These are phyloP conservation scores for Cheirogaleus medius DNA, from an alignment of 2,113 vertebrate genomes.

Conservation along the genomic window DNA sequence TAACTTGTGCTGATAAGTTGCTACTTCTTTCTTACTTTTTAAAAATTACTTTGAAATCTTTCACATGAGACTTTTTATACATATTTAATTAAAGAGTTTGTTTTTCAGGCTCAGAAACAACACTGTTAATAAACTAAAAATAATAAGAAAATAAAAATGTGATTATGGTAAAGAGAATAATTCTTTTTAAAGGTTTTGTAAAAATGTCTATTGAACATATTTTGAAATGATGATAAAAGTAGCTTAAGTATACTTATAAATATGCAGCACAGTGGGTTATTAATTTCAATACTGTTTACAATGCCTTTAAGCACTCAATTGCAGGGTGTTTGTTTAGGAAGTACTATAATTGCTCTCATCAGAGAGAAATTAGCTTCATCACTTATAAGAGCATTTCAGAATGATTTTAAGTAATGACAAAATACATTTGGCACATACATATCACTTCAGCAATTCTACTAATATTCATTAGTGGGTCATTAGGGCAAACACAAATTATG, in stretches of 20 bases:
- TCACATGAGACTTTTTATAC: not conserved
- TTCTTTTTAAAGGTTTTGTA: not conserved
- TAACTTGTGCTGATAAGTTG: not conserved
- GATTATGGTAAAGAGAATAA: not conserved
- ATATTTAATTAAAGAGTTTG: not conserved
- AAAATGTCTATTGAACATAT: not conserved
- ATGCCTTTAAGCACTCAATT: conserved; percentile 14
- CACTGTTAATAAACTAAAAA: conserved; percentile 19
- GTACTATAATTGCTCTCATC: not conserved
- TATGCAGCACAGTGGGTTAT: not conserved
- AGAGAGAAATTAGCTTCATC: conserved; percentile 33
- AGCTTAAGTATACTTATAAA: not conserved
- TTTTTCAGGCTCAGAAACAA: conserved; percentile 3
- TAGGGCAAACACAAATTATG: conserved; percentile 11
- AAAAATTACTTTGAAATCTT: conserved; percentile 20
- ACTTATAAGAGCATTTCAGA: not conserved
- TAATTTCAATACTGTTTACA: conserved; percentile 40
- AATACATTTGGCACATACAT: not conserved
- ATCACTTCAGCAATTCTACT: conserved; percentile 6
- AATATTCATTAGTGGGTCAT: conserved; percentile 4
- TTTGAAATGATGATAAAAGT: conserved; percentile 30
- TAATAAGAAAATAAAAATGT: not conserved
- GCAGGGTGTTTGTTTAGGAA: not conserved
- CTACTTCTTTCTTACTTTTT: conserved; percentile 8
- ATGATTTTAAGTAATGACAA: conserved; percentile 32